phyloP scores from a whole-genome alignment of 1,140 invertebrate genomes.

The Drosophila teissieri region DNA sequence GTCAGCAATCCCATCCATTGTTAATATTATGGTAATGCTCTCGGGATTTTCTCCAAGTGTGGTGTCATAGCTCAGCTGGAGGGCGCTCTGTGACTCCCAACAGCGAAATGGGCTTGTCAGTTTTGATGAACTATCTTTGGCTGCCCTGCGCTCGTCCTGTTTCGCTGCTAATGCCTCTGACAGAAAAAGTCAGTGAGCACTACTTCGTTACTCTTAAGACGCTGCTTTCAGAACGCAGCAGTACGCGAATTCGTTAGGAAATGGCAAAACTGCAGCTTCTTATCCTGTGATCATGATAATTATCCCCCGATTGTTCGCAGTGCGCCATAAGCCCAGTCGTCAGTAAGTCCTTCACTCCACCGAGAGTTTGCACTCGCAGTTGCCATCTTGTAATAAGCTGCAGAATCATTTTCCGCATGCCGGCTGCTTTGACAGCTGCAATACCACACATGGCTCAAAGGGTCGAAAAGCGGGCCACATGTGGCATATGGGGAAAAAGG shows the following conservation, averaged over 20 bases:
- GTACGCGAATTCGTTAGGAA: too few relatives aligned
- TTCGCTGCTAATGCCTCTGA: constrained; percentile 59
- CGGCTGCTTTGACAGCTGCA: constrained; percentile 63
- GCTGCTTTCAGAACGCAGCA: too few relatives aligned
- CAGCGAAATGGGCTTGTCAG: constrained; percentile 75
- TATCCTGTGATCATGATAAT: neutral
- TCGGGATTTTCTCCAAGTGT: neutral
- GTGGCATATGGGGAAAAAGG: neutral
- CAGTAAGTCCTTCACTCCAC: constrained; percentile 16
- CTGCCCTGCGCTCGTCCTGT: constrained; percentile 34
- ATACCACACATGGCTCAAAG: constrained; percentile 46
- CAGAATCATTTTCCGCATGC: constrained; percentile 58
- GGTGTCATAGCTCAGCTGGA: neutral
- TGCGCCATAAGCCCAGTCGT: constrained; percentile 18
- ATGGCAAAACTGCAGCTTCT: too few relatives aligned
- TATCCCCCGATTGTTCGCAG: neutral
- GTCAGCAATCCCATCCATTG: too few relatives aligned
- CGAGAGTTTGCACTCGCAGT: constrained; percentile 21
- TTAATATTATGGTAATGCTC: too few relatives aligned
- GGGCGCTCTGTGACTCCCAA: constrained; percentile 34
- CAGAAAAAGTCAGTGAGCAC: too few relatives aligned
- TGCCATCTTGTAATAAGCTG: constrained; percentile 60
- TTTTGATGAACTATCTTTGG: constrained; percentile 79
- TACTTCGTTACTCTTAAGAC: too few relatives aligned
- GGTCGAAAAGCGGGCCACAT: neutral